Evolutionary conservation across 2,113 vertebrate species (phyloP), one percentile per base, ranked within the genome.

Genomic region (Herpetotheres cachinnans): DNA sequence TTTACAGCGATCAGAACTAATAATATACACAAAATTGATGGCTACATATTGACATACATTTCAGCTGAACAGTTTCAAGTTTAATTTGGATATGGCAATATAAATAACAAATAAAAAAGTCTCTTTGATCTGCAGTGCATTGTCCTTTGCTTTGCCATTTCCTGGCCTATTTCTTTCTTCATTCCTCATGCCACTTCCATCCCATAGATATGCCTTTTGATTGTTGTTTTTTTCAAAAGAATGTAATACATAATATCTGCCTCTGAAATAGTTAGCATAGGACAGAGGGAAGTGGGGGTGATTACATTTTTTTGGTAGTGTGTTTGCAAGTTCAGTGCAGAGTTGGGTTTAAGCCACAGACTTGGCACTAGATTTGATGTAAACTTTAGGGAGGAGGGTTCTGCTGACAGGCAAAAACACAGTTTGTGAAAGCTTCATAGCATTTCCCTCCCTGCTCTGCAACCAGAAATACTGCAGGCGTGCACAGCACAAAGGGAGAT

Each of bases 171-270:
- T 82, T 86, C 30, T 82, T 67, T 36, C 34, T 56, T 67, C 27
- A 34, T 84, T 82, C 15, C 12, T 93, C 29, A 14, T n/a, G 16
- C 9, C 13, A 49, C 11, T 90, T 92, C 18, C 9, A 77, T 14
- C 9, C 4, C 15, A 32, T 1, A 58, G 6, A 38, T 16, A 40
- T 7, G 11, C 1, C 4, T 30, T 50, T 34, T 18, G n/a, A n/a
- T 29, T 19, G 38, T 9, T 12, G 34, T 19, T 59, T 3, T 16
- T 71, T 65, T 69, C 29, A 84, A 67, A n/a, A 56, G 7, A 52
- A 34, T 9, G 12, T 52, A 62, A 19, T 22, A 24, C 2, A 12
- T 36, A 56, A 38, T 56, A 61, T 30, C 7, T 72, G 18, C 32
- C 44, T 73, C 38, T 34, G 46, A 72, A 93, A 42, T 6, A 73